Base-by-base conservation (phyloP, 2,797 vertebrate genomes). In the Cottoperca gobio region DNA sequence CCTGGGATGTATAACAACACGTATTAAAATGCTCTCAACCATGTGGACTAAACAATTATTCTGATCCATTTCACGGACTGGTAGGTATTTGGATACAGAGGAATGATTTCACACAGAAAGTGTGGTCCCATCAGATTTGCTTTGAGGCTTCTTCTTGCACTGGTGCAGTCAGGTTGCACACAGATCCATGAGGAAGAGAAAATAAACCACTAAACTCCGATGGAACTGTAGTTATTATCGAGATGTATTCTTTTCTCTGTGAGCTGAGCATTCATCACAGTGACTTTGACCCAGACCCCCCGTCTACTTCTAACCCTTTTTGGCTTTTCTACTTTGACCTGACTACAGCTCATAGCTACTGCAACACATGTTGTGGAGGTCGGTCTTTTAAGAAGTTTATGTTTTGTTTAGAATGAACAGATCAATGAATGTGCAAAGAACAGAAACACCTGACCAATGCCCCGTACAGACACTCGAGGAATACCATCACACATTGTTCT, bases 21-120 rank as follows among this genome's bases (percentile, higher is more conserved):
- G 26, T 31, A 53, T 14, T 57, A 4, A 35, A 43, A 78, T 40
- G 54, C 76, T 71, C 52, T 70, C 65, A 64, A n/a, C 55, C 65
- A 21, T 45, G 70, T 49, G 7, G 50, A 74, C 23, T 7, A 55
- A 55, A 52, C 65, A 74, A 70, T 83, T 86, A 86, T 78, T 80
- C 67, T 21, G 81, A 78, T 85, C 69, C 42, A 83, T 78, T 86
- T 89, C 79, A 87, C 6, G 76, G 79, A 39, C 70, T 49, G 79
- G 46, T 74, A 68, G 60, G 9, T 70, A 23, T 76, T 67, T 65
- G 76, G 77, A 78, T 68, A 55, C 72, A 70, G 66, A 69, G 62
- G 57, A 73, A 45, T 16, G 82, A 62, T 67, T 83, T 75, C 53
- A 74, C 70, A 59, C 43, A 26, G 62, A 46, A 11, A 67, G 64